Conservation (phyloP, 2,113 vertebrate genomes). For the Marmota monax region DNA sequence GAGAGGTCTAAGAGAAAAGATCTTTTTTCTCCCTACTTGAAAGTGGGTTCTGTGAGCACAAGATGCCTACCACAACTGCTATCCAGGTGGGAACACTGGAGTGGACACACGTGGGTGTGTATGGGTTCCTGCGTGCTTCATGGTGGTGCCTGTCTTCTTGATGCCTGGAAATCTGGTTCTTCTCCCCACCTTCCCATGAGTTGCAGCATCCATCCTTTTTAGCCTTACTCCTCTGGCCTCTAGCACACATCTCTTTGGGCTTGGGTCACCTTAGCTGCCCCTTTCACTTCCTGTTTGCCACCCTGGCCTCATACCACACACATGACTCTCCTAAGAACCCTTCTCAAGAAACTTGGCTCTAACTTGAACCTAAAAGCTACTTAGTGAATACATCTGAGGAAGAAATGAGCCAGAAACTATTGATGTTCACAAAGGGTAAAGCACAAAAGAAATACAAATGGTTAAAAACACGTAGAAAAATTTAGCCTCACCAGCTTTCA, state of each 20-base stretch:
- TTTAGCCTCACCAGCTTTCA: not conserved
- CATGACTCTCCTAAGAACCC: not conserved
- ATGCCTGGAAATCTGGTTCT: not conserved
- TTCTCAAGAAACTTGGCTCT: not conserved
- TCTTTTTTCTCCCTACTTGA: not conserved
- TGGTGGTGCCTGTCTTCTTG: not conserved
- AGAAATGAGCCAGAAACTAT: not conserved
- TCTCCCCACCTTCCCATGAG: not conserved
- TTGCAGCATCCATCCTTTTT: not conserved
- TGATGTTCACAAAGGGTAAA: not conserved
- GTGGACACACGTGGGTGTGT: not conserved
- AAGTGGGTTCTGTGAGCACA: not conserved
- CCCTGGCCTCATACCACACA: not conserved
- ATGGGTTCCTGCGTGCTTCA: not conserved
- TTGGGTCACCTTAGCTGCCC: not conserved
- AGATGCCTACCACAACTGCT: not conserved
- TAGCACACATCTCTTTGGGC: too few relatives aligned
- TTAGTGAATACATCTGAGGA: not conserved
- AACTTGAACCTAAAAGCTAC: not conserved
- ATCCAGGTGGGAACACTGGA: accelerated
- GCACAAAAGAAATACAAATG: not conserved
- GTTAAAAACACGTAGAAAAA: not conserved
- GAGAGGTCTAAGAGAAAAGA: not conserved
- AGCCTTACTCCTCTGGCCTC: not conserved
- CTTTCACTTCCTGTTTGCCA: not conserved